Base-by-base conservation (phyloP, 1,140 invertebrate genomes). In the Sarcophaga peregrina region DNA sequence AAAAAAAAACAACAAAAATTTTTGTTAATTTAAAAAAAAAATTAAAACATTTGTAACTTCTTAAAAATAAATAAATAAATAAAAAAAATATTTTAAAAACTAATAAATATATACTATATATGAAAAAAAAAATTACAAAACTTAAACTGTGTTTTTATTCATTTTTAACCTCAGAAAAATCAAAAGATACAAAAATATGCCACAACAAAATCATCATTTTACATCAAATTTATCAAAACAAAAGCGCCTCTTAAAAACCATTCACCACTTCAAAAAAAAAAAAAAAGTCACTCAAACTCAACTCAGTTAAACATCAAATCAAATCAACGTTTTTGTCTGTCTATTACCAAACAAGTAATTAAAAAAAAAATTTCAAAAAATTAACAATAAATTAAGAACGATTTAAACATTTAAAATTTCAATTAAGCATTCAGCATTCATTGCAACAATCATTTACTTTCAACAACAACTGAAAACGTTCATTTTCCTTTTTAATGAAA, bases 401-500 rank as follows among this genome's bases (percentile, higher is more conserved):
- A 68, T 25, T n/a, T 2, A 37, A 37, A 37, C 25, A 37, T 37
- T 37, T 25, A 20, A 68, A 68, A 68, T 68, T 7, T 68, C 62
- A 68, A 68, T 68, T 58, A 58, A 58, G 15, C 58, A 9, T 68
- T 68, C 62, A 68, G 13, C 50, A 52, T 52, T 13, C 50, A 68
- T 20, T 20, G 45, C 73, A 75, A 75, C 37, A n/a, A n/a, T 20
- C 20, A 73, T 15, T 15, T n/a, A 52, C 46, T 76, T 76, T 45
- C 25, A 45, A 45, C 17, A 76, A 46, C 47, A 46, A 76, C 75
- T 78, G 75, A 78, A 78, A 78, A 78, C 75, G 75, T 78, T 78
- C 75, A 78, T 78, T 78, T 76, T 74, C 17, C n/a, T 48, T 74
- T 74, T 13, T 9, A 74, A 74, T 10, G 5, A 11, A 58, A 58